phyloP scores from a whole-genome alignment of 2,797 vertebrate species.

The Anolis apletophallus region DNA sequence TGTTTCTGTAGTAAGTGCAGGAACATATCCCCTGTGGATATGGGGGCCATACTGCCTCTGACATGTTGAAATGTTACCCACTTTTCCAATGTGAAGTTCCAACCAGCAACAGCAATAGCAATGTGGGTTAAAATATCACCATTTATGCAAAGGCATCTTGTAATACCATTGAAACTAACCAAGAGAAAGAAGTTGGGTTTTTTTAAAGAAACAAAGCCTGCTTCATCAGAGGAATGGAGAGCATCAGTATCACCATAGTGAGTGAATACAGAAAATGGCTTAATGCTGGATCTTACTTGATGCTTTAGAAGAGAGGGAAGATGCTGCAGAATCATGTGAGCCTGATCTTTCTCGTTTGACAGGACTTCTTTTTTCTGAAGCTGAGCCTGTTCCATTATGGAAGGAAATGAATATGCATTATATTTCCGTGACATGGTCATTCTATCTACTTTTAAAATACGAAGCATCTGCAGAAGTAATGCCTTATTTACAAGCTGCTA shows the following conservation, averaged over 20 bases:
- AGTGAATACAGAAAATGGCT: constrained; percentile 27
- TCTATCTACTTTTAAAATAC: not conserved
- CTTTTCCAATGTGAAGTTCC: not conserved
- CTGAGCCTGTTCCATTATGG: constrained; percentile 67
- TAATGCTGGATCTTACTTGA: constrained; percentile 74
- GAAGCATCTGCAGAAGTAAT: constrained; percentile 5
- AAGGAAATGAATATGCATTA: not conserved
- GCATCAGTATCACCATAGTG: not conserved
- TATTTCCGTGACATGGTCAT: not conserved
- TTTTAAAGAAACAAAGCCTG: no score
- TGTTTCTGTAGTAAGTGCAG: no score
- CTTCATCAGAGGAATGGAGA: no score
- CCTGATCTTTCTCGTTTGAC: constrained; percentile 76
- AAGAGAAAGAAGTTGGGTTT: no score
- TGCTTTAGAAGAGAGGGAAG: constrained; percentile 78
- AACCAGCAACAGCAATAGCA: not conserved
- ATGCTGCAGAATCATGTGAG: constrained; percentile 78
- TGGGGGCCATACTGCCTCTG: no score
- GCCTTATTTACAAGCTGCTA: not conserved
- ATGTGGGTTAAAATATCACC: not conserved
- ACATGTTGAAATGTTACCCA: not conserved
- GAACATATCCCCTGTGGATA: no score
- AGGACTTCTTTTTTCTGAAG: constrained; percentile 76
- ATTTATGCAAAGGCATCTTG: no score
- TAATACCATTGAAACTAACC: no score